Percentiles rank a stretch among this genome's conserved stretches.
These are phyloP conservation scores for Eurypyga helias DNA, from an alignment of 2,113 vertebrate species.

Conservation along the genomic window DNA sequence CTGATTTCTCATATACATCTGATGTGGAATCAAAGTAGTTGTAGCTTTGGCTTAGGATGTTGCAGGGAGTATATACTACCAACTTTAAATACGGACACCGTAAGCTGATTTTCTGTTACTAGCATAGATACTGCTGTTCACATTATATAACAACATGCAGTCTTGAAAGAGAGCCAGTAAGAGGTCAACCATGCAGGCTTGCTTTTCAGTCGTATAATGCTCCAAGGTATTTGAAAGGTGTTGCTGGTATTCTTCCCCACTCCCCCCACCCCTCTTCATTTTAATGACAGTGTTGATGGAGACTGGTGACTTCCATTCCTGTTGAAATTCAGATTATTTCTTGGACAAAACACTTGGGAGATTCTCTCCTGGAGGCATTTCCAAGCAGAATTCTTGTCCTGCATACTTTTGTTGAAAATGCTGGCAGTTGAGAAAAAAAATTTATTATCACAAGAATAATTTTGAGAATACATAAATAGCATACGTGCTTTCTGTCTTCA, in stretches of 20 bases:
- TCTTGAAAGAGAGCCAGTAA: background rate
- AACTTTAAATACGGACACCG: background rate
- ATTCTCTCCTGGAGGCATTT: background rate
- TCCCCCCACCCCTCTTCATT: too few relatives aligned
- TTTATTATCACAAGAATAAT: background rate
- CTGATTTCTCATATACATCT: background rate
- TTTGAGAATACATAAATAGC: background rate
- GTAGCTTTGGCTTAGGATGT: background rate
- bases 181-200: background rate
- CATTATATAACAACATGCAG: background rate
- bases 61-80: background rate
- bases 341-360: background rate
- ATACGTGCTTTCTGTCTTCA: background rate
- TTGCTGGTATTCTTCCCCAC: background rate
- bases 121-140: background rate
- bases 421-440: background rate
- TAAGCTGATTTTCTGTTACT: constrained; percentile 48
- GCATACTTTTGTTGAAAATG: background rate
- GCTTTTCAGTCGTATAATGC: background rate
- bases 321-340: background rate
- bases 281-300: background rate
- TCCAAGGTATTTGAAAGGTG: background rate
- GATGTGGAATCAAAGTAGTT: background rate
- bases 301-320: background rate
- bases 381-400: background rate